phyloP scores from a whole-genome alignment of 2,888 invertebrate species.

The Pharmacophagus antenor region DNA sequence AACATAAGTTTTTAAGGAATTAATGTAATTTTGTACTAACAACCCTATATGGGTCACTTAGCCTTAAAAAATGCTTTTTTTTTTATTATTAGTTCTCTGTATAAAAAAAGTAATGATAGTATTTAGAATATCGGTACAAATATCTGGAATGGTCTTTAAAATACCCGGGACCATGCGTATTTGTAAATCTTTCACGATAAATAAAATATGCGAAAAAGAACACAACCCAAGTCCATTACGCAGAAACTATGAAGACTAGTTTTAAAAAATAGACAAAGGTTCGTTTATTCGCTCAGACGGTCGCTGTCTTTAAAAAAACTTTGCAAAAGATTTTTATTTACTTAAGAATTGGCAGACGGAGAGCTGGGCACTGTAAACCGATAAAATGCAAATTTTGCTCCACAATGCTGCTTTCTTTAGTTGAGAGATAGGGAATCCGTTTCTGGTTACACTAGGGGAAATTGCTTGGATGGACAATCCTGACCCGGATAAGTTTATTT shows the following conservation, averaged over 20 bases:
- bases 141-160: not conserved
- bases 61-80: too few relatives aligned
- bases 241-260: not conserved
- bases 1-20: too few relatives aligned
- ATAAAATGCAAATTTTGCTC: slow-evolving; percentile 63
- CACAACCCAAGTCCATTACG: not conserved
- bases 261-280: slow-evolving; percentile 8
- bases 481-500: slow-evolving; percentile 50
- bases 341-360: slow-evolving; percentile 39
- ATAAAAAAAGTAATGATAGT: too few relatives aligned
- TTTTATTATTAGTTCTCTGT: too few relatives aligned
- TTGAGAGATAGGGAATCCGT: slow-evolving; percentile 46
- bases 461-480: slow-evolving; percentile 55
- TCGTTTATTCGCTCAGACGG: slow-evolving; percentile 48
- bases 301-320: slow-evolving; percentile 49
- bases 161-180: not conserved
- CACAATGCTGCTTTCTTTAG: slow-evolving; percentile 38
- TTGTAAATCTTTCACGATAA: not conserved
- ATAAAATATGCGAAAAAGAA: slow-evolving; percentile 1
- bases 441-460: slow-evolving; percentile 54
- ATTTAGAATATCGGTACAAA: too few relatives aligned
- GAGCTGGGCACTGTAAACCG: slow-evolving; percentile 46
- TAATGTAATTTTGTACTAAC: too few relatives aligned
- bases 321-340: slow-evolving; percentile 34
- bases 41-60: too few relatives aligned